phyloP scores from a whole-genome alignment of 2,888 invertebrate species.

The Scotopteryx bipunctaria region DNA sequence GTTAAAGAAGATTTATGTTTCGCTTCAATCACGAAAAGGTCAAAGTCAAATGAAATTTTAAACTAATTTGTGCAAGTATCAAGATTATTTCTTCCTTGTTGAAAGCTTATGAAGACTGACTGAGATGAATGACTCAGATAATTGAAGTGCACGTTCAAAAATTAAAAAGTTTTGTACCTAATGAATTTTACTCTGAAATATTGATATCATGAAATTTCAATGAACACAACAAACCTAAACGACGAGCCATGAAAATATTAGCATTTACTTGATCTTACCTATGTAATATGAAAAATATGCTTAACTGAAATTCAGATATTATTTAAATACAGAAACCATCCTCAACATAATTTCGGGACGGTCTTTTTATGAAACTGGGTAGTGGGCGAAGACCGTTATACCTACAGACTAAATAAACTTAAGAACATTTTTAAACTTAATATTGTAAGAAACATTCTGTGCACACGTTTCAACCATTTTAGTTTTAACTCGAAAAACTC shows the following conservation, averaged over 20 bases:
- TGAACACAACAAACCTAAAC: slow-evolving; percentile 25
- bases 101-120: slow-evolving; percentile 64
- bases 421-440: too few species aligned
- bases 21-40: slow-evolving; percentile 40
- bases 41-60: slow-evolving; percentile 48
- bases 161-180: slow-evolving; percentile 55
- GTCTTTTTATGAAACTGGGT: too few species aligned
- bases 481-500: slow-evolving; percentile 26
- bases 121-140: slow-evolving; percentile 71
- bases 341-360: too few species aligned
- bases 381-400: too few species aligned
- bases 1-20: slow-evolving; percentile 49
- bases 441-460: too few species aligned
- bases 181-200: slow-evolving; percentile 33
- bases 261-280: too few species aligned
- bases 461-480: slow-evolving; percentile 3
- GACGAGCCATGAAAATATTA: neutral
- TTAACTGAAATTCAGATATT: too few species aligned
- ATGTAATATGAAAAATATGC: too few species aligned
- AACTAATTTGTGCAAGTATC: slow-evolving; percentile 55
- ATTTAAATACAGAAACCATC: too few species aligned
- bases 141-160: slow-evolving; percentile 64
- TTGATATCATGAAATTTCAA: too few species aligned
- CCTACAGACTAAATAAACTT: too few species aligned
- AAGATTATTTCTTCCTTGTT: slow-evolving; percentile 52